Percentiles rank a stretch among this genome's conserved stretches.
phyloP scores from a whole-genome alignment of 2,797 vertebrate species.

The Bradypus variegatus region DNA sequence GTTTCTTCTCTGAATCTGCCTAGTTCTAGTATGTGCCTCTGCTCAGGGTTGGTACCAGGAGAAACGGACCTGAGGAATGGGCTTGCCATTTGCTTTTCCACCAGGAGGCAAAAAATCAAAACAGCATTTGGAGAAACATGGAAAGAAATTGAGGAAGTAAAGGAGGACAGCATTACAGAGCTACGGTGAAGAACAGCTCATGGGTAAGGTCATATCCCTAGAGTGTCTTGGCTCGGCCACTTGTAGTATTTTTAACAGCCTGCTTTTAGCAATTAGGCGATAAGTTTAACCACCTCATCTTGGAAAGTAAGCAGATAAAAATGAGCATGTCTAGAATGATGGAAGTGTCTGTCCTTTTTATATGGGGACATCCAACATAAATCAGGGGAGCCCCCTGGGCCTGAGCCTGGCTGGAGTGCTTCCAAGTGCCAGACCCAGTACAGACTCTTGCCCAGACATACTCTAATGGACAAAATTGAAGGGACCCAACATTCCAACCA shows the following conservation, averaged over 20 bases:
- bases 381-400: not conserved
- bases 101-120: not conserved
- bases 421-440: not conserved
- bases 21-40: not conserved
- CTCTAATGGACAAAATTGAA: not conserved
- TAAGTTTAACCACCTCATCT: slow-evolving; percentile 34
- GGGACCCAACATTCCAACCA: not conserved
- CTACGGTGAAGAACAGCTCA: not conserved
- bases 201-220: not conserved
- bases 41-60: not conserved
- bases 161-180: not conserved
- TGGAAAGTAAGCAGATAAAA: slow-evolving; percentile 40
- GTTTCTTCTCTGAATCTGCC: not conserved
- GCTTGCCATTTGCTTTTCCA: not conserved
- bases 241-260: not conserved
- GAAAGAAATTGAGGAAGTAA: not conserved
- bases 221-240: not conserved
- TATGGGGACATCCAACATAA: not conserved
- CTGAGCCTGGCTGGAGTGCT: not conserved
- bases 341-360: not conserved
- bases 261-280: slow-evolving; percentile 1
- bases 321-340: not conserved
- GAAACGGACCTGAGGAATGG: not conserved
- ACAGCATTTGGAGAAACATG: not conserved
- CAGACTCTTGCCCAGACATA: not conserved